Evolutionary conservation across 2,888 invertebrate species (phyloP), one percentile per base, ranked within the genome.

Genomic region (Oligia latruncula): DNA sequence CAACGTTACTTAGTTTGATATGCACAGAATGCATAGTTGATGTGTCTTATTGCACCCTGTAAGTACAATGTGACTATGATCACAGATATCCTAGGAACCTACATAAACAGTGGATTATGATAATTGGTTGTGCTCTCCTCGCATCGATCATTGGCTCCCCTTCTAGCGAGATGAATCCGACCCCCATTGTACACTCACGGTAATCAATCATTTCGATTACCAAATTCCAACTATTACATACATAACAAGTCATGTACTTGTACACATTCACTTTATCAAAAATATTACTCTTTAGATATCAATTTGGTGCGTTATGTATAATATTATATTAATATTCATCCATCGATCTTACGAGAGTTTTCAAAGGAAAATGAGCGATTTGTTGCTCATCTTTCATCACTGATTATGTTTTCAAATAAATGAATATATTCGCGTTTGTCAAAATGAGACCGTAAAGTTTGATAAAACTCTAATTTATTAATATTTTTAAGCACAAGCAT

Each of bases 111-210:
- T 76, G 83, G 87, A 88, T 91, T 91, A 91, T 90, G 87, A 90
- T 91, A 91, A 91, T 90, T 91, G 90, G 87, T 72, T 60, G 76
- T 73, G 77, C 85, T 87, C 78, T 66, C 71, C 80, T 77, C 85
- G 78, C 90, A 91, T 91, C 91, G 90, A 91, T 91, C 91, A 91
- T 83, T 84, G 87, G 81, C 82, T 87, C 88, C 87, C 85, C 87
- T 82, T 71, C 77, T 80, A 83, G 62, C 71, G 84, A 88, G 85
- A 90, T 90, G 84, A 84, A 83, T 83, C 82, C 82, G 68, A 84
- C 78, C 86, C 84, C 84, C 84, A 81, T 85, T 90, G 84, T 89
- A 85, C 81, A 81, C 87, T 83, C 86, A 73, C 70, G 75, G 85
- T 87, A 88, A 90, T 90, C 90, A 90, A 90, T 90, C 90, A 90